phyloP scores from a whole-genome alignment of 2,888 invertebrate genomes.

The Myopa testacea region DNA sequence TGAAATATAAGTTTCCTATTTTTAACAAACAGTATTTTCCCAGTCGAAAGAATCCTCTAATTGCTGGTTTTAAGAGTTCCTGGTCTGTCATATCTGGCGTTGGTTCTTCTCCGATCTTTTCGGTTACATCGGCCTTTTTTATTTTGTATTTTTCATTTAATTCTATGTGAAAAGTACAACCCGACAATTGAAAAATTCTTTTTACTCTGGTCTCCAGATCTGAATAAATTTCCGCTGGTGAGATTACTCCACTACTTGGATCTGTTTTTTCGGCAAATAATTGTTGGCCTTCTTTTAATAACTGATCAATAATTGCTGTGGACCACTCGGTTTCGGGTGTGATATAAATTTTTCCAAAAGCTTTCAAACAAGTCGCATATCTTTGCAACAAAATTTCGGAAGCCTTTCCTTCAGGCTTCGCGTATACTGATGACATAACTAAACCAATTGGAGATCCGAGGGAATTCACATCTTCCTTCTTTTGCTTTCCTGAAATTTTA shows the following conservation, averaged over 20 bases:
- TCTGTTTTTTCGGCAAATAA: constrained; percentile 49
- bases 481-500: constrained; percentile 27
- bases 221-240: constrained; percentile 52
- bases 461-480: constrained; percentile 40
- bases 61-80: constrained; percentile 40
- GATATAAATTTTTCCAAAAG: constrained; percentile 59
- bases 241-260: constrained; percentile 39
- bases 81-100: constrained; percentile 39
- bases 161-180: constrained; percentile 58
- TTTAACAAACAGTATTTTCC: constrained; percentile 54
- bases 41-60: constrained; percentile 54
- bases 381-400: constrained; percentile 50
- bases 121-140: neutral
- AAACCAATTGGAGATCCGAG: constrained; percentile 57
- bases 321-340: constrained; percentile 60
- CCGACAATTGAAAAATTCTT: constrained; percentile 57
- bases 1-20: constrained; percentile 55
- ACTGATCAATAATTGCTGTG: constrained; percentile 55
- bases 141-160: constrained; percentile 50
- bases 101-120: constrained; percentile 40
- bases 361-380: constrained; percentile 58
- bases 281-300: constrained; percentile 59
- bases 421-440: constrained; percentile 47
- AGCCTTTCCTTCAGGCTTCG: constrained; percentile 45
- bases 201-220: constrained; percentile 55